Conservation (phyloP, 37 sponge, comb jelly and placozoan genomes). For the Beroe ovata region DNA sequence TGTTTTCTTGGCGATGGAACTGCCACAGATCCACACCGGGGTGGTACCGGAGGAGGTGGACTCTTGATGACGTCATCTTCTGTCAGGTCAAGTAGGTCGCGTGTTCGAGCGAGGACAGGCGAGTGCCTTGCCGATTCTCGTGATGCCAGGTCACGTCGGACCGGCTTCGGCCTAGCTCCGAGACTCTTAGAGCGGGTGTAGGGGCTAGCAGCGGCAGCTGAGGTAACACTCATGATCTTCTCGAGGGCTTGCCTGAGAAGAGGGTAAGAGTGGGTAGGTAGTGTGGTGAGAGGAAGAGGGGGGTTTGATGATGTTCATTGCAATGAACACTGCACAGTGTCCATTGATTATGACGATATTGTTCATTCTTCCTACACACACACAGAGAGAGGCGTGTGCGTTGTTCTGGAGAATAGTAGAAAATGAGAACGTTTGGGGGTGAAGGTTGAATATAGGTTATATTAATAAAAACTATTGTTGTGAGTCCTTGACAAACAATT, state of each 20-base stretch:
- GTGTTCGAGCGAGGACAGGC: not conserved
- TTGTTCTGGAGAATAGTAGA: no score
- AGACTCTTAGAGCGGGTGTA: conserved; percentile 51
- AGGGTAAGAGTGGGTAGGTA: no score
- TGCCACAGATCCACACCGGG: not conserved
- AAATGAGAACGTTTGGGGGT: no score
- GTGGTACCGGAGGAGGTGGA: not conserved
- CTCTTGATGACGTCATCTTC: not conserved
- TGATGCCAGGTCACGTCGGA: not conserved
- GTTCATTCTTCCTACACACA: no score
- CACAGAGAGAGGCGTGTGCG: no score
- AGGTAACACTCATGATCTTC: not conserved
- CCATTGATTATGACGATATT: no score
- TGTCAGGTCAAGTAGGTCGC: not conserved
- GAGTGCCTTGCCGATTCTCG: not conserved
- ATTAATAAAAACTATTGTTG: no score
- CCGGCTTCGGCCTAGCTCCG: not conserved
- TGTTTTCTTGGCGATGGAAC: not conserved
- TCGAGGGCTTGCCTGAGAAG: not conserved
- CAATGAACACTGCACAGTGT: no score
- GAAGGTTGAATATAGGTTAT: no score
- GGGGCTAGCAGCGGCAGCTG: not conserved
- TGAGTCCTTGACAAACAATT: no score
- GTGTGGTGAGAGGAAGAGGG: no score
- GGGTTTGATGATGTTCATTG: no score